Evolutionary conservation across 2,113 vertebrate genomes (phyloP), one percentile per base, ranked within the genome.

Genomic region (Clarias macrocephalus): DNA sequence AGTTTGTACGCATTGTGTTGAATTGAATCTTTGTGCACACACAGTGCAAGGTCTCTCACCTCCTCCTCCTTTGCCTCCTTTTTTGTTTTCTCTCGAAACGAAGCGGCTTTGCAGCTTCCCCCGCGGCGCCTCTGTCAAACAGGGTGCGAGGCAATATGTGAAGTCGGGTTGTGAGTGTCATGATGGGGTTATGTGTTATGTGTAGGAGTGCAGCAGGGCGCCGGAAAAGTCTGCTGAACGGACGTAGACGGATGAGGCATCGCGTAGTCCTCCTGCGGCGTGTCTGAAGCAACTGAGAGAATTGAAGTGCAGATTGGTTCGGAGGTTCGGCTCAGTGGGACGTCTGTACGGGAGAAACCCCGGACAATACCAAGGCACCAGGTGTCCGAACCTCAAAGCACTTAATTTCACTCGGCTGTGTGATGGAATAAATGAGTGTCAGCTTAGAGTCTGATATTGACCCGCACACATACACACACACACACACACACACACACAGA

Each of bases 241-340:
- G 85, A 66, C 62, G 62, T 56, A 42, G 54, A 72, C 0, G 80
- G 81, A 83, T 76, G 60, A 87, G 28, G 80, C 59, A 33, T 54
- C 30, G 21, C 59, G 8, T 13, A 16, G 81, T 57, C 8, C 72
- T 76, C 80, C 60, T 66, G 70, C 15, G 21, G 81, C 16, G 66
- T 19, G 54, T 73, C 10, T 73, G 65, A 52, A 72, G 52, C 80
- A 30, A 72, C 13, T 16, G 19, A 62, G 59, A 63, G 80, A 87
- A 87, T 77, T 83, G 70, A 87, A 83, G 81, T 77, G 81, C 70
- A 83, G 81, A 87, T 87, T 87, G 79, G 60, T 54, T 82, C 63
- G 65, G 80, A 75, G 63, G 28, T 83, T 83, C 28, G 5, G 28
- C 70, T 52, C 42, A 16, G 23, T 18, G 2, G 48, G 86, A 62